Evolutionary conservation across 1,140 invertebrate genomes (phyloP), one percentile per base, ranked within the genome.

Genomic region (Pogonognathellus flavescens): DNA sequence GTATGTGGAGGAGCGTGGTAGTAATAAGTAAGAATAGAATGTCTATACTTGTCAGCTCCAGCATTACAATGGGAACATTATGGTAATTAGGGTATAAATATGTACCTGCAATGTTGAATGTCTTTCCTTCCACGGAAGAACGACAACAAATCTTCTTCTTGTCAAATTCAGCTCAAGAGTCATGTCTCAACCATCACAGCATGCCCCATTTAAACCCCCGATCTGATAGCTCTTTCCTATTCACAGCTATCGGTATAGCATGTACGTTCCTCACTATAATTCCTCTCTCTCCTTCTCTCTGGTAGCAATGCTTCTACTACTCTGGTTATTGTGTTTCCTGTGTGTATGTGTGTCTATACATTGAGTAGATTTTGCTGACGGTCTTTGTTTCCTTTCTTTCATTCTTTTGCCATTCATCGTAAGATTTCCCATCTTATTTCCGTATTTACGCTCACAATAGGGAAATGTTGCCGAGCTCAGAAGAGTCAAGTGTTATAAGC

Each of bases 111-210:
- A 41, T 76, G 70, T 50, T 41, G 41, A 76, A 76, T 41, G 41
- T 76, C 70, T 41, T 76, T 49, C 70, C 20, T 66, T 25, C 14
- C 20, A 25, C 11, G 13, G 70, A n/a, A 76, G 70, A 76, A 76
- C 31, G 70, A 76, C 70, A 76, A 76, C 70, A 76, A 76, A 76
- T 76, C 70, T 76, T 76, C 25, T 50, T 50, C 53, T 50, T 84
- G 83, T 84, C 83, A 76, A 76, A 84, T 80, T 80, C 83, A 50
- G 50, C 66, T 84, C 83, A 84, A 70, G 18, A 53, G 80, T 57
- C 22, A 25, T 84, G 83, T 84, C 41, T 22, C 72, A 59, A 55
- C 20, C 70, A 84, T 84, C 72, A 84, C 60, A 84, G 57, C 83
- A 84, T 80, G 70, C 11, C 50, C 70, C 83, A 84, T 84, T 84